Percentiles rank a stretch among this genome's conserved stretches.
phyloP scores from a whole-genome alignment of 2,113 vertebrate genomes.

The Hemibagrus wyckioides region DNA sequence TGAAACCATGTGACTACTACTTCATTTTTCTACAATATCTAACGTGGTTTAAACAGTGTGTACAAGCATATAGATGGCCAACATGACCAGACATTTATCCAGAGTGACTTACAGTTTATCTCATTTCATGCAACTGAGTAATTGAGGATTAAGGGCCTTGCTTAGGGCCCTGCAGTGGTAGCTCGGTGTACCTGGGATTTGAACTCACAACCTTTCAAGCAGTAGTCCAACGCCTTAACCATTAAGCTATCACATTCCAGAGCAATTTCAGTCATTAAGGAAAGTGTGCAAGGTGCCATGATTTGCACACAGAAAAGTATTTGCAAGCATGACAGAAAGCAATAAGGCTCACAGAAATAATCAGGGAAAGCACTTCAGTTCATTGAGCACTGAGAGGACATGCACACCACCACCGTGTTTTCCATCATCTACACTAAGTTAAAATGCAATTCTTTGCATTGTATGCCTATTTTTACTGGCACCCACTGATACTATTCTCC shows the following conservation, averaged over 20 bases:
- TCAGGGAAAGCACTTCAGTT: not conserved
- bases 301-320: not conserved
- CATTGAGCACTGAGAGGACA: not conserved
- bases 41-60: not conserved
- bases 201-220: too few relatives aligned
- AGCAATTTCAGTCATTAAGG: not conserved
- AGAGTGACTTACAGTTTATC: too few relatives aligned
- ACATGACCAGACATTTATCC: too few relatives aligned
- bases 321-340: not conserved
- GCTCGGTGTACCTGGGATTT: too few relatives aligned
- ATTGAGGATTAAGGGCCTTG: too few relatives aligned
- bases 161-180: too few relatives aligned
- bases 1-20: not conserved
- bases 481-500: not conserved
- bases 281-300: not conserved
- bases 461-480: not conserved
- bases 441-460: not conserved
- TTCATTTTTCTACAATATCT: not conserved
- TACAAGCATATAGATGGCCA: not conserved
- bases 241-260: too few relatives aligned
- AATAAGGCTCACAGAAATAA: not conserved
- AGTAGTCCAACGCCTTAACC: too few relatives aligned
- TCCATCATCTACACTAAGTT: not conserved
- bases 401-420: not conserved
- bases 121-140: too few relatives aligned